Percentiles rank a stretch among this genome's conserved stretches.
phyloP scores from a whole-genome alignment of 2,797 vertebrate genomes.

The Sebastes baramenuke region DNA sequence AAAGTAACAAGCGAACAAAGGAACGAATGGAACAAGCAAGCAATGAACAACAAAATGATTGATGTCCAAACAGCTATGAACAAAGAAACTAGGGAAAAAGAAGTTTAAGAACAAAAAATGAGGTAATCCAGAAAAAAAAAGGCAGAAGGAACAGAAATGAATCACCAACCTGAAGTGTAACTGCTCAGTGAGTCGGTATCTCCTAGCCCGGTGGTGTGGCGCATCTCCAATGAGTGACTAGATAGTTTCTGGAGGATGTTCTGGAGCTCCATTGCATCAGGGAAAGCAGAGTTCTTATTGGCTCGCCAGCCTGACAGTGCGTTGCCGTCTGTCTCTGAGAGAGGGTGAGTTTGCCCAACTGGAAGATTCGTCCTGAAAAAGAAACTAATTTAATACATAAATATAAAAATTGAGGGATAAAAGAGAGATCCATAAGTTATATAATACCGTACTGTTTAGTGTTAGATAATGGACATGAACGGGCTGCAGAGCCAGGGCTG shows the following conservation, averaged over 20 bases:
- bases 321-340: conserved; percentile 39
- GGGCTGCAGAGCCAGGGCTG: conserved; percentile 38
- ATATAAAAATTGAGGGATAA: neutral
- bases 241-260: conserved; percentile 81
- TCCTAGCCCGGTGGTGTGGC: conserved; percentile 30
- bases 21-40: neutral
- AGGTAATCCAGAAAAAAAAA: neutral
- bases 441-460: conserved; percentile 47
- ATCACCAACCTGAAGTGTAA: conserved; percentile 70
- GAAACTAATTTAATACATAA: neutral
- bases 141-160: neutral
- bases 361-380: conserved; percentile 29
- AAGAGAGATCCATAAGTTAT: neutral
- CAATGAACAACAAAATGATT: neutral
- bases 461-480: conserved; percentile 14
- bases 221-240: conserved; percentile 74
- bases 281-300: conserved; percentile 63
- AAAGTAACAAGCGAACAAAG: neutral
- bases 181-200: conserved; percentile 83
- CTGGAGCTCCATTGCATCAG: conserved; percentile 82
- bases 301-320: conserved; percentile 30
- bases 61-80: neutral
- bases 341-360: conserved; percentile 29
- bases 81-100: neutral
- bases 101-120: neutral